Evolutionary conservation across 2,797 vertebrate species (phyloP).

Genomic region (Cottoperca gobio): DNA sequence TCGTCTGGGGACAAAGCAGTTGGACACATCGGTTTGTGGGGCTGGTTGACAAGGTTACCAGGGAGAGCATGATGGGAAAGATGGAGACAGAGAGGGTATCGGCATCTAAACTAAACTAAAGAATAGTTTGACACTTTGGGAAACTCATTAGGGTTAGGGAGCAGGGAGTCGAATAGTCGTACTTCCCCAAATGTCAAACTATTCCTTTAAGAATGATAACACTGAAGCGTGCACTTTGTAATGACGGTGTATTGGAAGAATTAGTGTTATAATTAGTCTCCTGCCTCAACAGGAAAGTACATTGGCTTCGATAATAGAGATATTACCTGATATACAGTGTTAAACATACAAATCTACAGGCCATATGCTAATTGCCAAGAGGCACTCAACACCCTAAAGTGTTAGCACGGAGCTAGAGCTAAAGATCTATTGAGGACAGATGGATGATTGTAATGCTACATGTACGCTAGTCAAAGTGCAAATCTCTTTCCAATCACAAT

Average conservation of each 20-base stretch:
- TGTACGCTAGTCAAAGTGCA: neutral
- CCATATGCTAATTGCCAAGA: neutral
- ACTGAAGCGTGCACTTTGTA: neutral
- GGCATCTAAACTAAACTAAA: neutral
- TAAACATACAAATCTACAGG: neutral
- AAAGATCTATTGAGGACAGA: neutral
- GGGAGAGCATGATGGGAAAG: constrained; percentile 59
- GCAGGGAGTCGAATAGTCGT: neutral
- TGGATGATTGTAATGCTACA: neutral
- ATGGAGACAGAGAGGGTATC: constrained; percentile 45
- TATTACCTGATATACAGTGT: neutral
- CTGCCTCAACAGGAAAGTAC: neutral
- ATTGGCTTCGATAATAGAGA: neutral
- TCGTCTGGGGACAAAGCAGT: constrained; percentile 8
- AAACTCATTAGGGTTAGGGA: constrained; percentile 1
- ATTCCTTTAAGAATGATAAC: neutral
- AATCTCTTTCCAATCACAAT: neutral
- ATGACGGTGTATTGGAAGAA: neutral
- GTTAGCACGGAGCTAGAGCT: constrained; percentile 11
- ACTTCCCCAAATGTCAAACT: constrained; percentile 11
- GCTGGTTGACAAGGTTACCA: neutral
- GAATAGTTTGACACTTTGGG: constrained; percentile 1
- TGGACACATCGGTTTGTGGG: constrained; percentile 27
- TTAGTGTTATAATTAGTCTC: neutral
- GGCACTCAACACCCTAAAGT: constrained; percentile 1